Conservation (phyloP, 2,797 vertebrate species). For the Rhynchotus rufescens region DNA sequence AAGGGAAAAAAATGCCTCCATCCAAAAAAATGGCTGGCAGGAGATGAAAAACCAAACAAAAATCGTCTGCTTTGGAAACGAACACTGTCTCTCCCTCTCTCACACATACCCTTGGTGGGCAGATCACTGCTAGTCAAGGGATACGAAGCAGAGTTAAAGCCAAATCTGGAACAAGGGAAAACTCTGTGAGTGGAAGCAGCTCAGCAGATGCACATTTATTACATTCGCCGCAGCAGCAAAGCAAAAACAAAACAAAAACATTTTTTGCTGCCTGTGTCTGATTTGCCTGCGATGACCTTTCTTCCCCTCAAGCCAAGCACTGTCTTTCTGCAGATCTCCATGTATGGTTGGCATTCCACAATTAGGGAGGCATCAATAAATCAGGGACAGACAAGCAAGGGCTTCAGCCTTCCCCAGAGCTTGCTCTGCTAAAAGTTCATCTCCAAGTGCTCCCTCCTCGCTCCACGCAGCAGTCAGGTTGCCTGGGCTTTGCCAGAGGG, state of each 20-base stretch:
- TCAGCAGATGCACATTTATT: conserved; percentile 46
- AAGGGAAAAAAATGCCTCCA: conserved; percentile 12
- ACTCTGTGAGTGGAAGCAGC: conserved; percentile 26
- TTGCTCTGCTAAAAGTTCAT: conserved; percentile 39
- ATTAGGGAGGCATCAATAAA: conserved; percentile 56
- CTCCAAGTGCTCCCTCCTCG: conserved; percentile 26
- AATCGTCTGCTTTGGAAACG: conserved; percentile 59
- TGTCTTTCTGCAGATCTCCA: conserved; percentile 63
- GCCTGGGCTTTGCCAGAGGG: background rate
- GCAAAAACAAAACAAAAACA: background rate
- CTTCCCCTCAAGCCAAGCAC: conserved; percentile 53
- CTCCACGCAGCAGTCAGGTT: conserved; percentile 23
- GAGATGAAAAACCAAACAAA: conserved; percentile 54
- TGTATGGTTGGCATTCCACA: conserved; percentile 58
- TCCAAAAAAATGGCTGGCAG: conserved; percentile 56
- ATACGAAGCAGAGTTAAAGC: conserved; percentile 46
- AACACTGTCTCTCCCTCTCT: conserved; percentile 28
- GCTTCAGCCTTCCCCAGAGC: background rate
- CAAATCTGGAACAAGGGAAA: conserved; percentile 64
- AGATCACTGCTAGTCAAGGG: conserved; percentile 17
- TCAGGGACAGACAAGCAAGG: conserved; percentile 29
- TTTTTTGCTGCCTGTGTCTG: conserved; percentile 46
- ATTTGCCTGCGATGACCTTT: conserved; percentile 63
- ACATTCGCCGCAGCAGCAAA: conserved; percentile 44
- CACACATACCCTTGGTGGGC: background rate